Evolutionary conservation across 2,797 vertebrate species (phyloP), one percentile per base, ranked within the genome.

Genomic region (Orientallactaga sibirica): DNA sequence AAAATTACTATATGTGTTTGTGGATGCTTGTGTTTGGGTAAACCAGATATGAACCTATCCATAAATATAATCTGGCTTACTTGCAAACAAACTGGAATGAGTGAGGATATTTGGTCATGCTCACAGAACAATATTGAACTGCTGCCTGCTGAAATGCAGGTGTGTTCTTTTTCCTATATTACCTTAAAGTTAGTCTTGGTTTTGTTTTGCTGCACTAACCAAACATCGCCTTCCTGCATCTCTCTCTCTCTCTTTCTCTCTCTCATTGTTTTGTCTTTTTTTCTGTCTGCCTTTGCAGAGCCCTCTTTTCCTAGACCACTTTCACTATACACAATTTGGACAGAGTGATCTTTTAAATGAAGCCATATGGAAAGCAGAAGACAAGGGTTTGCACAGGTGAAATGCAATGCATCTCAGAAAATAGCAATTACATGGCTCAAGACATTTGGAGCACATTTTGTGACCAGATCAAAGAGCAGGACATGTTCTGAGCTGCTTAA

Each of bases 11-110:
- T 74, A 16, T 86, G 16, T 93, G 15, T 90, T 80, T 89, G 18
- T 25, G 62, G 55, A 18, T 81, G 0, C 79, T 41, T 29, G 7
- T 77, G 7, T 84, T 77, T 15, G 77, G 76, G 58, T 73, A 24
- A 96, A 58, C 33, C 20, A 91, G 25, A 91, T 10, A 33, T 25
- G 37, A 90, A 73, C 27, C 18, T 84, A 20, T 92, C 86, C 91
- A 61, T 64, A 66, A 95, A 76, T 58, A 77, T 27, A 83, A 91
- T 80, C 43, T 61, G 62, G 48, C n/a, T 37, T 90, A 41, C 27
- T 87, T 93, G 84, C 43, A 88, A 94, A 92, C 19, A 92, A 86
- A 24, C 68, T 41, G 91, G 55, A 87, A 71, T 33, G 67, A 92
- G 70, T 58, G 25, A 88, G 79, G 89, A 88, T 58, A 71, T 93